phyloP scores from a whole-genome alignment of 2,888 invertebrate genomes.

The Pediacus dermestoides region DNA sequence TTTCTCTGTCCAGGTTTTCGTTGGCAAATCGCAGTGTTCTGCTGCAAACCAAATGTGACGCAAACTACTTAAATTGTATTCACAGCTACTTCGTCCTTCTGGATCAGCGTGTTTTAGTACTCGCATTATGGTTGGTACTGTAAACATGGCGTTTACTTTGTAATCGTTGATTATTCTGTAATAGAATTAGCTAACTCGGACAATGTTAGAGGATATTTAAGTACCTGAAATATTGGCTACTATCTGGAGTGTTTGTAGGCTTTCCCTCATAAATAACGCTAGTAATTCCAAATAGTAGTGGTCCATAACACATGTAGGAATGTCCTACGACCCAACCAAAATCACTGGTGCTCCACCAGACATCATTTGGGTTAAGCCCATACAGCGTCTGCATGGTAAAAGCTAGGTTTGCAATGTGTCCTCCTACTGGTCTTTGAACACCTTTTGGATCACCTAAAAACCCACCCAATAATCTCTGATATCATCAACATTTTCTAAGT shows the following conservation, averaged over 20 bases:
- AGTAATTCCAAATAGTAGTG: constrained; percentile 76
- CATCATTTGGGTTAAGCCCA: constrained; percentile 70
- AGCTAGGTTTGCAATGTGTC: constrained; percentile 79
- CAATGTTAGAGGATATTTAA: constrained; percentile 5
- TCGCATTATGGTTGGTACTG: constrained; percentile 87
- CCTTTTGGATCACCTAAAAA: constrained; percentile 66
- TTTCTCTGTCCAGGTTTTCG: constrained; percentile 72
- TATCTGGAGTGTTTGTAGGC: constrained; percentile 90
- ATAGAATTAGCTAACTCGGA: constrained; percentile 8
- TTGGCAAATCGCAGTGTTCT: constrained; percentile 90
- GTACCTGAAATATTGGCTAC: constrained; percentile 87
- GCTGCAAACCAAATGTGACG: constrained; percentile 80
- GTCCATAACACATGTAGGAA: constrained; percentile 92
- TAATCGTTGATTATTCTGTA: constrained; percentile 82
- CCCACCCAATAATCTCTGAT: neutral
- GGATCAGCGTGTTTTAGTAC: constrained; percentile 82
- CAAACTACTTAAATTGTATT: constrained; percentile 69
- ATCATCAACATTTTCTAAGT: constrained; percentile 22
- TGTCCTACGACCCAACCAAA: constrained; percentile 93
- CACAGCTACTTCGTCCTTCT: constrained; percentile 60
- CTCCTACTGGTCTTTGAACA: constrained; percentile 81
- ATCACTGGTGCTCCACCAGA: constrained; percentile 91
- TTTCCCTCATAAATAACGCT: constrained; percentile 88
- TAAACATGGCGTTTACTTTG: constrained; percentile 78
- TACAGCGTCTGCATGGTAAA: constrained; percentile 84